Evolutionary conservation across 1,140 invertebrate species (phyloP), one percentile per base, ranked within the genome.

Genomic region (Semibalanus balanoides): DNA sequence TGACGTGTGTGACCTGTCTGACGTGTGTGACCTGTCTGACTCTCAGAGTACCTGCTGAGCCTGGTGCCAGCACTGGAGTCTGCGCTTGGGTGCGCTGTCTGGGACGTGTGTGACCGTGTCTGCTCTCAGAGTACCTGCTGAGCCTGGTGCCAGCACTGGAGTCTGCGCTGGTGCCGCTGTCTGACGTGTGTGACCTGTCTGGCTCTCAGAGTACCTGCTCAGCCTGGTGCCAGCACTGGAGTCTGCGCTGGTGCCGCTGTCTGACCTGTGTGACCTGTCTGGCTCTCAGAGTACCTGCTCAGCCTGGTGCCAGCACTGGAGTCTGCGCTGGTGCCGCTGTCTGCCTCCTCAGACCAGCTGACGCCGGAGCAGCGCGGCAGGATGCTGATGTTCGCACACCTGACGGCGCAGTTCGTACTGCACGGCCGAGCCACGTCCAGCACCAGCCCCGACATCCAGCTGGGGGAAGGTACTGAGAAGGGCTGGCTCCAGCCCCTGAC

Each of bases 361-460:
- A 40, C 35, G 5, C 51, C 51, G 14, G 51, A 64, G 51, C 51
- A 22, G 51, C 51, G 11, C 14, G 51, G 51, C 9, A 14, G 64
- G 27, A 77, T 81, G 25, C 40, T 79, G 1, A 75, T 79, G 30
- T 84, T 86, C 64, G 84, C 86, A 30, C 88, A 91, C 83, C 81
- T 84, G 31, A 82, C 89, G 29, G 84, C 88, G 25, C 85, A 87
- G 75, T 89, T 88, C 82, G 83, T 92, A 69, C 83, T 90, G 75
- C 87, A 89, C 81, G 90, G 89, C 19, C 88, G 89, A 83, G 88
- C 89, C 0, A 89, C 89, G 28, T 89, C 89, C 25, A 91, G 91
- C 82, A 90, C 88, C 28, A 77, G 76, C 64, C 77, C 78, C 40
- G 76, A 80, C 74, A 79, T 80, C 29, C 78, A 80, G 74, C 72